Conservation (phyloP, 2,888 invertebrate genomes). For the Temnothorax ravouxi region DNA sequence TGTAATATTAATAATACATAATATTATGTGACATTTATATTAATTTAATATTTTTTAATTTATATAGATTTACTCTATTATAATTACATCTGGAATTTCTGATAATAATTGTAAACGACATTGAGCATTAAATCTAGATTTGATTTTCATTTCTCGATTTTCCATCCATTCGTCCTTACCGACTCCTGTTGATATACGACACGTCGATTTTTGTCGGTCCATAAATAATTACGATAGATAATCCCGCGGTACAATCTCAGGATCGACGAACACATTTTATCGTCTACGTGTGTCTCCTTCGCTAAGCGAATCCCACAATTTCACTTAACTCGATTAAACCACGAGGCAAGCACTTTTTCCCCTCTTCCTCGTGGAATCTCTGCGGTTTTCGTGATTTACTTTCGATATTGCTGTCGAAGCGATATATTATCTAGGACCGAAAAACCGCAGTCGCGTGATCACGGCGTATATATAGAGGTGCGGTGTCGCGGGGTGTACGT, state of each 20-base stretch:
- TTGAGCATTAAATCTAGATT: slow-evolving; percentile 9
- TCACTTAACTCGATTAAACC: slow-evolving; percentile 77
- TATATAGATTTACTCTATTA: neutral
- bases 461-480: slow-evolving; percentile 47
- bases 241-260: slow-evolving; percentile 55
- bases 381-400: slow-evolving; percentile 74
- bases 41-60: neutral
- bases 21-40: neutral
- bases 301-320: slow-evolving; percentile 71
- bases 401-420: slow-evolving; percentile 73
- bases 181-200: slow-evolving; percentile 41
- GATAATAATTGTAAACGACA: neutral
- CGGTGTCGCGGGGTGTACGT: slow-evolving; percentile 18
- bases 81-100: neutral
- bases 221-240: slow-evolving; percentile 57
- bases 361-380: slow-evolving; percentile 60
- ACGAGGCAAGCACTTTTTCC: slow-evolving; percentile 66
- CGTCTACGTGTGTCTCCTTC: slow-evolving; percentile 42
- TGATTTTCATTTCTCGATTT: slow-evolving; percentile 26
- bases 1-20: neutral
- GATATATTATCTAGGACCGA: slow-evolving; percentile 74
- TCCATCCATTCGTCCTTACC: neutral
- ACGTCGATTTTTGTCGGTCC: slow-evolving; percentile 49
- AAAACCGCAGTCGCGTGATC: slow-evolving; percentile 71
- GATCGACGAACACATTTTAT: slow-evolving; percentile 52